Evolutionary conservation across 2,113 vertebrate genomes (phyloP).

Genomic region (Tichodroma muraria): DNA sequence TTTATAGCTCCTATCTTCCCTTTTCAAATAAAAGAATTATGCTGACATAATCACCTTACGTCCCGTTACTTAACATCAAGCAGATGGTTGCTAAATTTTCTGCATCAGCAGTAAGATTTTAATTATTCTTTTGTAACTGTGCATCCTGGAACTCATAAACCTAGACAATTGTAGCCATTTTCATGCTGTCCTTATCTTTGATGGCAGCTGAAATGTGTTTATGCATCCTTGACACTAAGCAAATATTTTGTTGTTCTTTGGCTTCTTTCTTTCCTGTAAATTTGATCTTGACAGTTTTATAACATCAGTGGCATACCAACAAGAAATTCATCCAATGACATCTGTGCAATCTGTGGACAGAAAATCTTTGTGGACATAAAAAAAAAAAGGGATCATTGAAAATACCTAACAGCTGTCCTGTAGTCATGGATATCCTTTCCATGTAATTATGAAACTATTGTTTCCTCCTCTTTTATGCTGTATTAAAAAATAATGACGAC

Average conservation of each 20-base stretch:
- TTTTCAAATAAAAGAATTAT: neutral
- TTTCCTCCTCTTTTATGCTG: neutral
- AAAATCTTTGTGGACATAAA: constrained; percentile 73
- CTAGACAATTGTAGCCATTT: neutral
- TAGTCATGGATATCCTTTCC: constrained; percentile 71
- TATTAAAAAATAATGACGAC: neutral
- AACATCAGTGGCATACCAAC: constrained; percentile 67
- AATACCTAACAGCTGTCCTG: constrained; percentile 82
- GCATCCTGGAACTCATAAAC: neutral
- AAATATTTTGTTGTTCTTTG: neutral
- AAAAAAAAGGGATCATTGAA: constrained; percentile 74
- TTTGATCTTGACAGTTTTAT: constrained; percentile 67
- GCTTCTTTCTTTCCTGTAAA: neutral
- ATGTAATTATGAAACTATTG: neutral
- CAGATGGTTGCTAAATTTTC: neutral
- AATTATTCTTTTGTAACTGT: neutral
- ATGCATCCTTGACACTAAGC: neutral
- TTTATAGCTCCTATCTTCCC: neutral
- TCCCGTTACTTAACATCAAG: neutral
- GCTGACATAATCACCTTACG: neutral
- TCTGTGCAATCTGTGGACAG: constrained; percentile 70
- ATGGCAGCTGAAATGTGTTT: neutral
- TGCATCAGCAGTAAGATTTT: neutral
- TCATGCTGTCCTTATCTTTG: neutral
- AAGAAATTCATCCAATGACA: constrained; percentile 59